phyloP scores from a whole-genome alignment of 2,113 vertebrate genomes.

The Nothocercus julius region DNA sequence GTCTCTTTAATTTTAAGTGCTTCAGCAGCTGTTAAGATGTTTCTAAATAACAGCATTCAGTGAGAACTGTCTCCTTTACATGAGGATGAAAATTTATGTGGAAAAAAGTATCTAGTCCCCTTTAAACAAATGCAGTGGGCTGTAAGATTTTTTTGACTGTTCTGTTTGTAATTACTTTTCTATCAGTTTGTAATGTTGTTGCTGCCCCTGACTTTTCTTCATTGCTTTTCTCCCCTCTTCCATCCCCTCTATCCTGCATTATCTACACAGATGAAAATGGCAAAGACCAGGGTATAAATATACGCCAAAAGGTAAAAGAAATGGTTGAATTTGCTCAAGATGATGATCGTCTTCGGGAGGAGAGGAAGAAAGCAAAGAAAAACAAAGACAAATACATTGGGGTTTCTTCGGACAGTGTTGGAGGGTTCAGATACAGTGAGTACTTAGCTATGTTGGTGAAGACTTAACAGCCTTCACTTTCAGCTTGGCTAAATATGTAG shows the following conservation, averaged over 20 bases:
- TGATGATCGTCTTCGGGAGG: constrained; percentile 94
- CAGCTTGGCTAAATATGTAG: background rate
- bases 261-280: constrained; percentile 90
- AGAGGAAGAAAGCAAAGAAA: constrained; percentile 98
- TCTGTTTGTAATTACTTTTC: background rate
- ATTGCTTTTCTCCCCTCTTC: background rate
- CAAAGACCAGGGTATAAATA: constrained; percentile 98
- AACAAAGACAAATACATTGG: constrained; percentile 98
- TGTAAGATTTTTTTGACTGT: background rate
- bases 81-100: constrained; percentile 1
- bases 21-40: background rate
- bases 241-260: background rate
- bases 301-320: constrained; percentile 98
- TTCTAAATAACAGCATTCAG: background rate
- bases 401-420: constrained; percentile 92
- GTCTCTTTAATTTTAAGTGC: constrained; percentile 3
- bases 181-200: background rate
- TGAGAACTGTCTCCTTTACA: background rate
- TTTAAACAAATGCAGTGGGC: background rate
- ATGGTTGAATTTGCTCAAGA: constrained; percentile 96
- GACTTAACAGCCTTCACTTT: background rate
- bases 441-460: constrained; percentile 54
- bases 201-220: background rate
- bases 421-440: constrained; percentile 90
- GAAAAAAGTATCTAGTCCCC: background rate